Percentiles rank a stretch among this genome's conserved stretches.
These are phyloP conservation scores for Passer montanus DNA, from an alignment of 2,113 vertebrate genomes.

Conservation along the genomic window DNA sequence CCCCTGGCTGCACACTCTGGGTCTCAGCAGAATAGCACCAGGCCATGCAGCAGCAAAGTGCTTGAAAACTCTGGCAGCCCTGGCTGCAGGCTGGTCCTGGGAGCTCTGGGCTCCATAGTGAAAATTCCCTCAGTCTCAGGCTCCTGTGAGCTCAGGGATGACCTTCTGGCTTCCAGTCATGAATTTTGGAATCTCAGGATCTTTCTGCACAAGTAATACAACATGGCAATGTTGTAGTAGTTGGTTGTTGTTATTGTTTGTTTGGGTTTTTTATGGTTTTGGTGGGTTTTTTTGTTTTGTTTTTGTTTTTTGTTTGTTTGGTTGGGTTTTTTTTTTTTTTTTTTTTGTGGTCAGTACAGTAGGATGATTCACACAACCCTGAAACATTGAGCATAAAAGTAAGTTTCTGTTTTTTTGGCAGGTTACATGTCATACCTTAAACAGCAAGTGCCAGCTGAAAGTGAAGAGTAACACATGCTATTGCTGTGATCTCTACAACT, in stretches of 20 bases:
- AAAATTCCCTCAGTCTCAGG: background rate
- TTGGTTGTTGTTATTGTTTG: background rate
- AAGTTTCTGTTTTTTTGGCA: slow-evolving; percentile 53
- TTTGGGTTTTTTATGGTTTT: no score
- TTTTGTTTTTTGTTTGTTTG: no score
- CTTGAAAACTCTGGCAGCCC: background rate
- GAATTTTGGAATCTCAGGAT: background rate
- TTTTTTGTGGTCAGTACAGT: background rate
- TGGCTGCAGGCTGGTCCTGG: background rate
- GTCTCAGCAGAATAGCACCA: background rate
- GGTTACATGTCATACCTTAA: slow-evolving; percentile 83
- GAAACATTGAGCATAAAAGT: background rate
- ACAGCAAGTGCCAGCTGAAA: slow-evolving; percentile 81
- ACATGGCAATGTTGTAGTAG: background rate
- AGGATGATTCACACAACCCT: background rate
- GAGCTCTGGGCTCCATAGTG: background rate
- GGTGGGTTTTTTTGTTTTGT: no score
- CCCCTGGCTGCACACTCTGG: background rate
- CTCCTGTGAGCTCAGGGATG: background rate
- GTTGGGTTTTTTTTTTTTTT: no score
- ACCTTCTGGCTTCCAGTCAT: background rate
- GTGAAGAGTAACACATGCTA: slow-evolving; percentile 91
- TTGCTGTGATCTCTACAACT: slow-evolving; percentile 93
- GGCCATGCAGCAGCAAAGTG: background rate
- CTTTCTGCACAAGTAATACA: background rate